Conservation (phyloP, 2,797 vertebrate genomes). For the Megaceryle alcyon region DNA sequence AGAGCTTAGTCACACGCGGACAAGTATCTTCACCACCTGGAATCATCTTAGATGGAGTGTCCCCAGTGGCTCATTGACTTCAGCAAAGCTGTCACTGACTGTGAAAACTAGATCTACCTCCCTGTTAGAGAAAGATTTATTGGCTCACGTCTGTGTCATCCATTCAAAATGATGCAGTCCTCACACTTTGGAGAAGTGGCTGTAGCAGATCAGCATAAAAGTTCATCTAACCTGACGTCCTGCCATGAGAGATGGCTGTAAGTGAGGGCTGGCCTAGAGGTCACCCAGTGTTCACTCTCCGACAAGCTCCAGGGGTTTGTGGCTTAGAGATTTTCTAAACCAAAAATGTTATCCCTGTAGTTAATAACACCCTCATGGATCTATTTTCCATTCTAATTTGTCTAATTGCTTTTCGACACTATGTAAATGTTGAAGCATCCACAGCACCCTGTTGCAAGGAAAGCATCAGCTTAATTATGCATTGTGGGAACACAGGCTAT, state of each 20-base stretch:
- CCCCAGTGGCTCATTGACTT: neutral
- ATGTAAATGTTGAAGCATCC: slow-evolving; percentile 11
- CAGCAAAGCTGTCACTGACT: neutral
- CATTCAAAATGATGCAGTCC: neutral
- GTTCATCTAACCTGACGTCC: neutral
- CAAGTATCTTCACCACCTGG: neutral
- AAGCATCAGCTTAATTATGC: neutral
- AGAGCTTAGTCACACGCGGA: neutral
- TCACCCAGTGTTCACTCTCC: neutral
- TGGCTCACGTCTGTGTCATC: neutral
- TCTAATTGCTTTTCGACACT: neutral
- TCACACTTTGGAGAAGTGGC: neutral
- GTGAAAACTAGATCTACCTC: neutral
- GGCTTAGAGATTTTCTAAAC: neutral
- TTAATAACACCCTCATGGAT: neutral
- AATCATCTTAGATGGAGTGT: neutral
- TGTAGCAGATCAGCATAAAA: neutral
- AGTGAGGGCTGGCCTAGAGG: neutral
- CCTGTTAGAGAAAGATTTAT: neutral
- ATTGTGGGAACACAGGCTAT: neutral
- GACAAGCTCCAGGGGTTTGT: neutral
- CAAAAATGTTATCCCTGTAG: neutral
- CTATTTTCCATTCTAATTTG: neutral
- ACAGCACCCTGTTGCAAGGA: neutral
- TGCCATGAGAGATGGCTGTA: neutral